phyloP scores from a whole-genome alignment of 2,113 vertebrate genomes.

The Ornithorhynchus anatinus region DNA sequence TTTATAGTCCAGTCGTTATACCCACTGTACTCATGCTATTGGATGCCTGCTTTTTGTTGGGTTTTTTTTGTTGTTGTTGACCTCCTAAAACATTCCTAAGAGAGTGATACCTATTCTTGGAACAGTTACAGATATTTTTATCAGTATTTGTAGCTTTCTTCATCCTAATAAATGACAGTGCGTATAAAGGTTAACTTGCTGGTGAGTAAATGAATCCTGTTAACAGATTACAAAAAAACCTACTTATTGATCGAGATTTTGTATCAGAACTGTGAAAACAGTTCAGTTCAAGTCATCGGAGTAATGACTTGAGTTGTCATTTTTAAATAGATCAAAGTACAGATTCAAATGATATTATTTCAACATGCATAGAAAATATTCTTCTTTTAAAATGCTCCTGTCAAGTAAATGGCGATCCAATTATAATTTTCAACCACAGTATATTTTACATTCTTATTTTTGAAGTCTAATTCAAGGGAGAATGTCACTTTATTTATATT shows the following conservation, averaged over 20 bases:
- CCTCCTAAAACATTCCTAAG: constrained; percentile 6
- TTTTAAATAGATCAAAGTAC: neutral
- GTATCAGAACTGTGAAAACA: neutral
- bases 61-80: constrained; percentile 8
- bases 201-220: neutral
- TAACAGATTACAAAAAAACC: constrained; percentile 25
- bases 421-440: neutral
- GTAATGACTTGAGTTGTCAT: neutral
- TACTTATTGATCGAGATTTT: neutral
- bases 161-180: neutral
- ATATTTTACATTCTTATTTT: constrained; percentile 10
- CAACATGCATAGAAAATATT: neutral
- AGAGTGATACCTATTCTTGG: neutral
- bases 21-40: constrained; percentile 5
- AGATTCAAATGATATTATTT: neutral
- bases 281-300: neutral
- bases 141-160: constrained; percentile 12
- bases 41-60: neutral
- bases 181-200: neutral
- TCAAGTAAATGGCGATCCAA: neutral
- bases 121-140: constrained; percentile 19
- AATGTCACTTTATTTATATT: neutral
- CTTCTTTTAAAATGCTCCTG: neutral
- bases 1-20: constrained; percentile 20
- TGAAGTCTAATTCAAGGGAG: neutral